Evolutionary conservation across 2,113 vertebrate species (phyloP).

Genomic region (Pseudopodoces humilis): DNA sequence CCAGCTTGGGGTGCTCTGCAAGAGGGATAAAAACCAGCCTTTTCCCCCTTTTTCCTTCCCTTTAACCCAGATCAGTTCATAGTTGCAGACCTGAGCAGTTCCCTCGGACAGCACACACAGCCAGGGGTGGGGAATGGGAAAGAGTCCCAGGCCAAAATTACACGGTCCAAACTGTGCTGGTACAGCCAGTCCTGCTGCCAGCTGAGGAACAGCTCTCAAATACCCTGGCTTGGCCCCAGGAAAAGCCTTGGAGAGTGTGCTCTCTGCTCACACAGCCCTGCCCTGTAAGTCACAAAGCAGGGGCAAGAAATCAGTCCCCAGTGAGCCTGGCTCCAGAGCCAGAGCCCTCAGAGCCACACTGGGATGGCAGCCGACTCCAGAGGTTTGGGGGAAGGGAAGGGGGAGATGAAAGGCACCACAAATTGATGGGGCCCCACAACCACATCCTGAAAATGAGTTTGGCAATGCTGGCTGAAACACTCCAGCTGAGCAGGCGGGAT

Average conservation of each 20-base stretch:
- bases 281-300: background rate
- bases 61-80: background rate
- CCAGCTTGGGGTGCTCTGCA: background rate
- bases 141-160: conserved; percentile 44
- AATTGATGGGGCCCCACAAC: background rate
- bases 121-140: background rate
- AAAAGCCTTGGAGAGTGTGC: background rate
- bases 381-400: background rate
- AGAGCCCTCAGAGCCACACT: background rate
- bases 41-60: background rate
- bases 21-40: background rate
- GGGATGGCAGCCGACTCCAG: background rate
- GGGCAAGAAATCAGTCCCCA: background rate
- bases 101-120: background rate
- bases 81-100: background rate
- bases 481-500: fast-evolving
- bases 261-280: background rate
- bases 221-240: conserved; percentile 36
- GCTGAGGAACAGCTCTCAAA: conserved; percentile 3
- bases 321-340: fast-evolving
- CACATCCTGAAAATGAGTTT: background rate
- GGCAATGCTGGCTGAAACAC: background rate
- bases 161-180: conserved; percentile 34
- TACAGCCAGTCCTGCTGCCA: background rate
- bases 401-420: background rate